These are phyloP conservation scores for Calephelis perditalis DNA, from an alignment of 2,888 invertebrate genomes.

Conservation along the genomic window DNA sequence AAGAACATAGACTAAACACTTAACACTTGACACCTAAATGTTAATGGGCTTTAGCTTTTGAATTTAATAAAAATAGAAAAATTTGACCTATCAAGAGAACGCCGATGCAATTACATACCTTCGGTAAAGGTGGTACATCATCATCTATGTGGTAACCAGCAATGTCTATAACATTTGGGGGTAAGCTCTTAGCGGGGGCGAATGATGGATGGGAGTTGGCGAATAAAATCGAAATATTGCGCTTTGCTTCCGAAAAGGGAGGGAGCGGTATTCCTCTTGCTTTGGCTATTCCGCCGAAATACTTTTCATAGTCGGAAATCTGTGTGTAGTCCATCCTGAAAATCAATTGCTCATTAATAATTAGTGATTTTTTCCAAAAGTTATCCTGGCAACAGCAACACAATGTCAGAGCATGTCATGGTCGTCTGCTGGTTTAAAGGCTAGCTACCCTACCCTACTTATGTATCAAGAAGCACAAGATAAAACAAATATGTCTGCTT, in stretches of 20 bases:
- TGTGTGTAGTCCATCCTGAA: conserved; percentile 2
- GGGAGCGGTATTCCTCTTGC: conserved; percentile 40
- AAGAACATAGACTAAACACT: too few relatives aligned
- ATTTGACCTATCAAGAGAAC: too few relatives aligned
- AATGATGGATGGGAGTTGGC: conserved; percentile 49
- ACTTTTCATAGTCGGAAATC: conserved; percentile 31
- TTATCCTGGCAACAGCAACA: too few relatives aligned
- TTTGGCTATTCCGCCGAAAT: conserved; percentile 39
- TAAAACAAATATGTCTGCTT: too few relatives aligned
- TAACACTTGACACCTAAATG: too few relatives aligned
- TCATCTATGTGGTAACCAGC: conserved; percentile 53
- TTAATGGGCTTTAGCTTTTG: too few relatives aligned
- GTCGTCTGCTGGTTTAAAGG: too few relatives aligned
- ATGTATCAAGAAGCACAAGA: too few relatives aligned
- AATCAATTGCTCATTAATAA: not conserved
- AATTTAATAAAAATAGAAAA: too few relatives aligned
- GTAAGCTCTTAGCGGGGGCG: conserved; percentile 36
- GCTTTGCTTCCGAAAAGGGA: conserved; percentile 34
- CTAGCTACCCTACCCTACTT: too few relatives aligned
- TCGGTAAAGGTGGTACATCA: conserved; percentile 40
- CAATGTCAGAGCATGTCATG: too few relatives aligned
- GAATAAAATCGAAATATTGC: conserved; percentile 45
- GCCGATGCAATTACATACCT: conserved; percentile 35
- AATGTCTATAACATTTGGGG: conserved; percentile 48
- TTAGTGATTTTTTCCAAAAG: too few relatives aligned